A percentile compares a stretch with the other conserved stretches of the same genome.
phyloP scores from a whole-genome alignment of 2,797 vertebrate species.

The Cheirogaleus major region DNA sequence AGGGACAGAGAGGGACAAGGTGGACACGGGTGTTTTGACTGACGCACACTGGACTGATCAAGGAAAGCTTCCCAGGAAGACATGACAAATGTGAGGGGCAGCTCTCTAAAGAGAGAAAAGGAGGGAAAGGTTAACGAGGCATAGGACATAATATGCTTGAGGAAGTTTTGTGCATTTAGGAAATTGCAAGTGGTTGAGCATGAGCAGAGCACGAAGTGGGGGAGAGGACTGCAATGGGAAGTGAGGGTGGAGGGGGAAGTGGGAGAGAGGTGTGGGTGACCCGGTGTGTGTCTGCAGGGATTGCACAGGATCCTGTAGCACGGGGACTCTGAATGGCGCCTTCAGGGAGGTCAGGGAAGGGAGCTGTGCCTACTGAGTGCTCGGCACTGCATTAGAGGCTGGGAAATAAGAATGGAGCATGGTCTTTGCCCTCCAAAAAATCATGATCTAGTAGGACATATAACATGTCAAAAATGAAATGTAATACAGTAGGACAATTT shows the following conservation, averaged over 20 bases:
- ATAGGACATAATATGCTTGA: background rate
- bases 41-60: background rate
- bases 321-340: background rate
- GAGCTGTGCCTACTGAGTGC: background rate
- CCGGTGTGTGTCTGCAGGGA: background rate
- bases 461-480: background rate
- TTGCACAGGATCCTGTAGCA: no score
- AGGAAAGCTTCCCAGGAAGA: background rate
- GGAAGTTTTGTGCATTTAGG: background rate
- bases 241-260: background rate
- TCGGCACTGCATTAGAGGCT: background rate
- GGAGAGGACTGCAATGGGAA: background rate
- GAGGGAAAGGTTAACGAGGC: background rate
- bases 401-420: background rate
- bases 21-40: background rate
- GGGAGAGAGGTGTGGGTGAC: accelerated
- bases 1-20: background rate
- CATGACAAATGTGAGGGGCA: background rate
- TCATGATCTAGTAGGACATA: background rate
- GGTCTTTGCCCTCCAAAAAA: background rate
- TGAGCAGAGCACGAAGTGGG: background rate
- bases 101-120: background rate
- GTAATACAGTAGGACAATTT: background rate
- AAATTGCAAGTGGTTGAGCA: background rate
- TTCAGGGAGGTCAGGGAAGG: background rate